These are phyloP conservation scores for Caenorhabditis becei DNA, from an alignment of 2,888 invertebrate species.

Conservation along the genomic window DNA sequence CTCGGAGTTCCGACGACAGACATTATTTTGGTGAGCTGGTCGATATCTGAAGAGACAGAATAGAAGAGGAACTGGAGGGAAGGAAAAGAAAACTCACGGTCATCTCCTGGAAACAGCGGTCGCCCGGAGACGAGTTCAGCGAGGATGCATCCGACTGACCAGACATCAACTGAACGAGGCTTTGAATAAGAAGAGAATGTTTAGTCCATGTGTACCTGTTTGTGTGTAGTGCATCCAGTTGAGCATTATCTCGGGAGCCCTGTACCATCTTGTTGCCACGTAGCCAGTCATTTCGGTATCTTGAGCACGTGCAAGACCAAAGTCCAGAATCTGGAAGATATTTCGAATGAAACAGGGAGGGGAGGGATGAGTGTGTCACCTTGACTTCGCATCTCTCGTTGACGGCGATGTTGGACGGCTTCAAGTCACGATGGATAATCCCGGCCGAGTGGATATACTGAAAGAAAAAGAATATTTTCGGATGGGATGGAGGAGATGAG, in stretches of 20 bases:
- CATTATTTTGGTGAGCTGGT: conserved; percentile 97
- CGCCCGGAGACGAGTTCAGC: conserved; percentile 77
- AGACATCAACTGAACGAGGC: conserved; percentile 75
- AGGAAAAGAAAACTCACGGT: conserved; percentile 65
- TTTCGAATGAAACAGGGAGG: not conserved
- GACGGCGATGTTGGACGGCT: conserved; percentile 98
- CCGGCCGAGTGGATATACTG: conserved; percentile 96
- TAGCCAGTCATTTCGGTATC: conserved; percentile 86
- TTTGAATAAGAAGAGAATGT: not conserved
- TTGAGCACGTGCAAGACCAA: conserved; percentile 84
- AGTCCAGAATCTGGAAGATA: conserved; percentile 85
- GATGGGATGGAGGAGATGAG: not conserved
- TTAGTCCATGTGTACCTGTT: conserved; percentile 85
- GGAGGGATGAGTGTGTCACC: conserved; percentile 76
- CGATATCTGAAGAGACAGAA: conserved; percentile 88
- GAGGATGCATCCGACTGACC: conserved; percentile 81
- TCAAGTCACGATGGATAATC: conserved; percentile 97
- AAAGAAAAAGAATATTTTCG: conserved; percentile 56
- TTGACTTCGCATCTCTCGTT: conserved; percentile 98
- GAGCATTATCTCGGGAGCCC: conserved; percentile 85
- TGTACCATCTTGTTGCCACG: conserved; percentile 87
- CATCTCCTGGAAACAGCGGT: conserved; percentile 78
- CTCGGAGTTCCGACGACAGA: conserved; percentile 95
- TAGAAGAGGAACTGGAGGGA: not conserved
- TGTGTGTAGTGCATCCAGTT: conserved; percentile 94